Evolutionary conservation across 2,797 vertebrate genomes (phyloP), one percentile per base, ranked within the genome.

Genomic region (Chloroceryle inda): DNA sequence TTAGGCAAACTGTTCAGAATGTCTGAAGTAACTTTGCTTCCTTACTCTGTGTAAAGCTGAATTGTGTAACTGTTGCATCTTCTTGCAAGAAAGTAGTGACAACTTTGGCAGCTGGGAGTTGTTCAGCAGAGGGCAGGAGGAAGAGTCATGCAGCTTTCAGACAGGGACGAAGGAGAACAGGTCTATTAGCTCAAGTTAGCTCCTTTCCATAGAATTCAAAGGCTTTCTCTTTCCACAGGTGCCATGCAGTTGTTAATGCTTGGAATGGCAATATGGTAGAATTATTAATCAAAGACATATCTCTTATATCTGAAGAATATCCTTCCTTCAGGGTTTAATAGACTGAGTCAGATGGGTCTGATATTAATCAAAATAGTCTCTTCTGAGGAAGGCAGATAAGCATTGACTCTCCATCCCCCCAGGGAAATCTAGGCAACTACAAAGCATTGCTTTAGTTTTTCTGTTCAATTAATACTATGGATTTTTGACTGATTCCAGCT

Each of bases 271-370:
- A 96, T 97, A 94, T 95, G 97, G 95, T 96, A 96, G 98, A 98
- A 98, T 98, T 98, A 98, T 98, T 98, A 98, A 98, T 98, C 98
- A 98, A 98, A 98, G 97, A 92, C 97, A 37, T 98, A 97, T 98
- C 98, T 98, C 95, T 98, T 95, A 92, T 98, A 98, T 98, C 98
- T 98, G 98, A 98, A 98, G 98, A 98, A 96, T 97, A 97, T 97
- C 97, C 97, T 98, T 98, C 98, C 98, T 98, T 97, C 97, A 94
- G 98, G 98, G 97, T 97, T 98, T 98, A 98, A 98, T 98, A 98
- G 98, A 95, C 97, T 97, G 96, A 98, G 98, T 98, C 98, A 98
- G 97, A 98, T 98, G 97, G 97, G 97, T 96, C 98, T 98, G 98
- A 98, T 98, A 97, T 97, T 98, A 98, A 98, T 98, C 98, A 98